phyloP scores from a whole-genome alignment of 2,888 invertebrate species.

The Seira musarum region DNA sequence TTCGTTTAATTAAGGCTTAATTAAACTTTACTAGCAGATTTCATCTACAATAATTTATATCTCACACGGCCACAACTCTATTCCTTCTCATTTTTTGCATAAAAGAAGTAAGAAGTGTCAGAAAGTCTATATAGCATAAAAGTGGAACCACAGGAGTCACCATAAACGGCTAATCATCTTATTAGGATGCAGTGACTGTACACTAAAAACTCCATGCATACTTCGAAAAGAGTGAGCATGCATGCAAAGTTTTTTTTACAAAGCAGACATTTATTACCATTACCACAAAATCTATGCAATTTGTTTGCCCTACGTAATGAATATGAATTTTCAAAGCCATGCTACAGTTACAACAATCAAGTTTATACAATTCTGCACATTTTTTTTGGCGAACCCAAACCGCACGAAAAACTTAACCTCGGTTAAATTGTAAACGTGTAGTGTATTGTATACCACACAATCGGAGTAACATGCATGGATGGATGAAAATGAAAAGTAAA shows the following conservation, averaged over 20 bases:
- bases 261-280: neutral
- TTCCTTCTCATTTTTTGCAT: too few species aligned
- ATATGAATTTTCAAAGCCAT: neutral
- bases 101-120: neutral
- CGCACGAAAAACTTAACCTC: slow-evolving; percentile 3
- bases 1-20: slow-evolving; percentile 37
- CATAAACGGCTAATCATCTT: slow-evolving; percentile 13
- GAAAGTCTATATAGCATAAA: slow-evolving; percentile 4
- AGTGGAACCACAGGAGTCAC: slow-evolving; percentile 7
- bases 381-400: neutral
- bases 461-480: too few species aligned
- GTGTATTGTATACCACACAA: neutral
- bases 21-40: slow-evolving; percentile 25
- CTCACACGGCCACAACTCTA: neutral
- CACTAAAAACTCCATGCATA: neutral
- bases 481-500: neutral
- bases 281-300: slow-evolving; percentile 7
- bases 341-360: neutral
- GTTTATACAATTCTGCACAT: neutral
- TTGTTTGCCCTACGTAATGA: slow-evolving; percentile 6
- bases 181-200: slow-evolving; percentile 13
- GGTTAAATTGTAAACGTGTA: neutral
- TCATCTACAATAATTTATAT: slow-evolving; percentile 8
- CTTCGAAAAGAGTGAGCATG: neutral
- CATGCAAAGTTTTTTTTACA: slow-evolving; percentile 5